Evolutionary conservation across 2,888 invertebrate genomes (phyloP).

Genomic region (Xanthostigma xanthostigma): DNA sequence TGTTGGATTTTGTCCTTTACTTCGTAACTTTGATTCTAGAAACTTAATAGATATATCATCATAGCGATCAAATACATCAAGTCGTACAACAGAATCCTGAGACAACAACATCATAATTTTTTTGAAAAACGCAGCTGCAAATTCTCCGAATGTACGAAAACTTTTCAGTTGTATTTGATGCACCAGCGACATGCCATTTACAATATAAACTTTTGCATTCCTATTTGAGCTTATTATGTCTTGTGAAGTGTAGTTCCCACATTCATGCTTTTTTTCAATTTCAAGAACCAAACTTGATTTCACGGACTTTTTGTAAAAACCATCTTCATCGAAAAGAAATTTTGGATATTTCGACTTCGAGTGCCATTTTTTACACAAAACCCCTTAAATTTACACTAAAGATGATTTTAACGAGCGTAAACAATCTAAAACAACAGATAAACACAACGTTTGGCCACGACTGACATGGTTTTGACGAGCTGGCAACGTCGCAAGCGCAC

Average conservation of each 20-base stretch:
- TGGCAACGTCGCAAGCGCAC: too few species aligned
- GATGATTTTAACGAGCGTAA: too few species aligned
- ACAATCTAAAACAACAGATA: too few species aligned
- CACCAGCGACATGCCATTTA: not conserved
- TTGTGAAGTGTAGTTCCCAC: not conserved
- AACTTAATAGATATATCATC: not conserved
- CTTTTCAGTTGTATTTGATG: not conserved
- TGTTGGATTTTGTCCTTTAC: not conserved
- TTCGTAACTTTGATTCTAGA: not conserved
- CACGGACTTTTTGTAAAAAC: not conserved
- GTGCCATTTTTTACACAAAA: not conserved
- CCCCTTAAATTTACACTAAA: too few species aligned
- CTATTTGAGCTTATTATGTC: not conserved
- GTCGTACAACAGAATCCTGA: not conserved
- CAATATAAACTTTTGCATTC: not conserved
- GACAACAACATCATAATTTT: not conserved
- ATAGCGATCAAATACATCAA: not conserved
- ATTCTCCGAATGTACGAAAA: not conserved
- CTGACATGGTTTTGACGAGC: too few species aligned
- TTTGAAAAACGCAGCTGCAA: not conserved
- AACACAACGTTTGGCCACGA: too few species aligned
- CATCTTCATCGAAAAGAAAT: not conserved
- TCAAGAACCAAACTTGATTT: not conserved
- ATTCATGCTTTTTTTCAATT: not conserved
- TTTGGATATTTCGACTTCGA: not conserved